Conservation (phyloP, 2,113 vertebrate genomes). For the Phylloscopus trochiloides region DNA sequence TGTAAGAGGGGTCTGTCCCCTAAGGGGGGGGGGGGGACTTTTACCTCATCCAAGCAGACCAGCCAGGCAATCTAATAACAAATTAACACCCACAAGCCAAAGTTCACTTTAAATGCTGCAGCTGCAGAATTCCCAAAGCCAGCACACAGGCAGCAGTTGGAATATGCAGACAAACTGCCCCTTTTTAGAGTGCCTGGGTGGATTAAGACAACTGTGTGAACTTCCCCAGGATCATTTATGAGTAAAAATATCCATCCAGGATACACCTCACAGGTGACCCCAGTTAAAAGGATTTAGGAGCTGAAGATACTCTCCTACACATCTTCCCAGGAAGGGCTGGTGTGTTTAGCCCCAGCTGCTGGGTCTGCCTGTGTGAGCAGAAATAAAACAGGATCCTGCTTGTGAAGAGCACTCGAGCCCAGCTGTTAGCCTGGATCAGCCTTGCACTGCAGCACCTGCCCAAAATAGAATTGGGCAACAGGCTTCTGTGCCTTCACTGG, state of each 20-base stretch:
- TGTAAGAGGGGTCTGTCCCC: neutral
- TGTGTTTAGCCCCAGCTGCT: neutral
- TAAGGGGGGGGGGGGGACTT: neutral
- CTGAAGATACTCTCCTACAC: neutral
- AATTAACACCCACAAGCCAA: neutral
- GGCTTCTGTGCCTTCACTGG: neutral
- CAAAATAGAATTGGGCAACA: constrained; percentile 37
- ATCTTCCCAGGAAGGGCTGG: neutral
- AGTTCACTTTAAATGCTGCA: neutral
- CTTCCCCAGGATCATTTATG: neutral
- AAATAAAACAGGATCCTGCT: constrained; percentile 4
- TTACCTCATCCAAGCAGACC: neutral
- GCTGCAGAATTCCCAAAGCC: neutral
- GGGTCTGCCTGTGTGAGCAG: neutral
- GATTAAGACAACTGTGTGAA: neutral
- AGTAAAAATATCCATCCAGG: neutral
- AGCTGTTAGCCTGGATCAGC: constrained; percentile 48
- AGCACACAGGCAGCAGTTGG: neutral
- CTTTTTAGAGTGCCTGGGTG: neutral
- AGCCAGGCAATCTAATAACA: neutral
- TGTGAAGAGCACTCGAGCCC: neutral
- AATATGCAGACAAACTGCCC: neutral
- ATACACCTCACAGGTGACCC: neutral
- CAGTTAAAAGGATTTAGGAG: neutral
- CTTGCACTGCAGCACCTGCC: constrained; percentile 30